Evolutionary conservation across 2,888 invertebrate species (phyloP).

Genomic region (Parochlus steinenii): DNA sequence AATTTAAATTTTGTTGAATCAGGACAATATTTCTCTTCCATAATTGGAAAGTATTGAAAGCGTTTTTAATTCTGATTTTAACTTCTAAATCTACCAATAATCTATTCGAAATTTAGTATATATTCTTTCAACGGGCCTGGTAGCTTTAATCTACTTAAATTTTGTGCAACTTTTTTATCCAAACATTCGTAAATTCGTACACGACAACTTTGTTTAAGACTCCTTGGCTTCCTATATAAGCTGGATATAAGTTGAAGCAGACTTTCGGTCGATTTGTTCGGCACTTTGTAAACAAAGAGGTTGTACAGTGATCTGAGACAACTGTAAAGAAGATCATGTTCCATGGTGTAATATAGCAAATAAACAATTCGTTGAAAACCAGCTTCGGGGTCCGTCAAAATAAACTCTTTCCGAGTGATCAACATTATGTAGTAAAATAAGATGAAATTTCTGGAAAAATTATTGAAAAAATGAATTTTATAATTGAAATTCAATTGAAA

Average conservation of each 20-base stretch:
- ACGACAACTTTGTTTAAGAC: conserved; percentile 53
- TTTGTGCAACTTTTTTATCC: conserved; percentile 43
- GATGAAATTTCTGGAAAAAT: conserved; percentile 41
- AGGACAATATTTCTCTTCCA: no score
- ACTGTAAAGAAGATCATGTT: conserved; percentile 46
- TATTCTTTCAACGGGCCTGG: conserved; percentile 52
- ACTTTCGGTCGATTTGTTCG: conserved; percentile 43
- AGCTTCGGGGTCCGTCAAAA: conserved; percentile 42
- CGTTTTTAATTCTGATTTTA: no score
- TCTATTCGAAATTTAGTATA: conserved; percentile 43
- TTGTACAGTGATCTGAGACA: conserved; percentile 50
- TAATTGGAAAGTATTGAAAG: no score
- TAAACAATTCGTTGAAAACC: conserved; percentile 47
- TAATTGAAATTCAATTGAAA: conserved; percentile 13
- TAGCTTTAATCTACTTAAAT: conserved; percentile 47
- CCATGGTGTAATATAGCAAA: conserved; percentile 48
- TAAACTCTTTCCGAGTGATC: conserved; percentile 46
- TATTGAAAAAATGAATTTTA: conserved; percentile 19
- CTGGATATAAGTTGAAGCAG: conserved; percentile 43
- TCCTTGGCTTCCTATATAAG: conserved; percentile 46
- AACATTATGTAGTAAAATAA: conserved; percentile 54
- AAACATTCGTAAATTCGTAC: conserved; percentile 51
- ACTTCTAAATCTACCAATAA: no score
- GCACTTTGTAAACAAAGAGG: conserved; percentile 43
- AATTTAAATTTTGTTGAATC: no score